phyloP scores from a whole-genome alignment of 2,888 invertebrate species.

The Cetonia aurata region DNA sequence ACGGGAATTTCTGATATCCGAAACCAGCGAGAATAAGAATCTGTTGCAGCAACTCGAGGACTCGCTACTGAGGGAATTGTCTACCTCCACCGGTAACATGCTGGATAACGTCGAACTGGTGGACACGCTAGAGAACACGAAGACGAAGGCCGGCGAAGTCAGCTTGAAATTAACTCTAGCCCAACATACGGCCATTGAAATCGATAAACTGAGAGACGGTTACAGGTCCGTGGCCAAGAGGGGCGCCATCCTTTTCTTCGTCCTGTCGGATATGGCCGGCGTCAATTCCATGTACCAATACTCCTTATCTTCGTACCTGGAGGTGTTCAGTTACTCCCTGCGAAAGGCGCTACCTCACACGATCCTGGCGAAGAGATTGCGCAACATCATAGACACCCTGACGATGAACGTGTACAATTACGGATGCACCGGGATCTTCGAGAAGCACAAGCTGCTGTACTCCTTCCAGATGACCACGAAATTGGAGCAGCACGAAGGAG shows the following conservation, averaged over 20 bases:
- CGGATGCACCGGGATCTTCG: conserved; percentile 93
- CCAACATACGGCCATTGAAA: conserved; percentile 81
- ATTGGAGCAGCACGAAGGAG: conserved; percentile 78
- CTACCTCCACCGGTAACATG: conserved; percentile 92
- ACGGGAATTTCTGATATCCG: conserved; percentile 83
- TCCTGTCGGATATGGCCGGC: conserved; percentile 88
- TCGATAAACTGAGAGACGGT: conserved; percentile 85
- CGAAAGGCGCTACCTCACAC: conserved; percentile 87
- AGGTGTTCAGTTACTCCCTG: conserved; percentile 85
- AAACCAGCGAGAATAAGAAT: conserved; percentile 89
- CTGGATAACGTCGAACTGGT: conserved; percentile 90
- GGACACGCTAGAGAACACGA: conserved; percentile 88
- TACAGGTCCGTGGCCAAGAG: conserved; percentile 88
- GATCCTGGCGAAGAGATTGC: conserved; percentile 78
- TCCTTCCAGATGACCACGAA: conserved; percentile 93
- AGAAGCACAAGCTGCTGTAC: conserved; percentile 89
- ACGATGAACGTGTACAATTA: conserved; percentile 93
- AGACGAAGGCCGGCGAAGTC: conserved; percentile 87
- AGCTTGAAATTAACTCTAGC: conserved; percentile 84
- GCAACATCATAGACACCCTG: conserved; percentile 85
- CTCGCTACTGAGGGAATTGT: conserved; percentile 84
- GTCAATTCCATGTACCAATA: conserved; percentile 95
- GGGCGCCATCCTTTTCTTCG: conserved; percentile 92
- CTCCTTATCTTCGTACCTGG: conserved; percentile 86
- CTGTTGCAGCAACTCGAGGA: conserved; percentile 87